These are phyloP conservation scores for Syngnathus scovelli DNA, from an alignment of 2,113 vertebrate species.

Conservation along the genomic window DNA sequence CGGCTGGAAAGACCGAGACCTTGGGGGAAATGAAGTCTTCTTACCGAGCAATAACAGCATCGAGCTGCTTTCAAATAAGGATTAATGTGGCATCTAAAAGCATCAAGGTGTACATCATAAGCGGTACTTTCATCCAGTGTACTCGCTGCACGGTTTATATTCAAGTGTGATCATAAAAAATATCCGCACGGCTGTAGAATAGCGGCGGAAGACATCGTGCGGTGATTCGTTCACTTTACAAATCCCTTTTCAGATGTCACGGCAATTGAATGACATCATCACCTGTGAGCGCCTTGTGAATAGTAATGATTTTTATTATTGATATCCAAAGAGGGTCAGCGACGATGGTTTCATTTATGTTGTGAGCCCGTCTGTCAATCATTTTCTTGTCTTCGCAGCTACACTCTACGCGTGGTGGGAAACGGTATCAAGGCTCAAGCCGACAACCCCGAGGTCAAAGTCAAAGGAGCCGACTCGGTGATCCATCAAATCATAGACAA, in stretches of 20 bases:
- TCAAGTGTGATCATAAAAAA: background rate
- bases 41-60: constrained; percentile 46
- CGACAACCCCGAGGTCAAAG: constrained; percentile 84
- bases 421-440: constrained; percentile 83
- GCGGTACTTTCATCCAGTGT: constrained; percentile 4
- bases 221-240: constrained; percentile 15
- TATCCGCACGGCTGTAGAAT: background rate
- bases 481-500: constrained; percentile 89
- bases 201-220: background rate
- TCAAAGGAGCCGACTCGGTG: constrained; percentile 78
- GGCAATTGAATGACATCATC: constrained; percentile 26
- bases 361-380: background rate
- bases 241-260: constrained; percentile 25
- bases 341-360: constrained; percentile 18
- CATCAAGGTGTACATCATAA: constrained; percentile 4
- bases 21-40: constrained; percentile 41
- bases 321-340: background rate
- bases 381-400: constrained; percentile 65
- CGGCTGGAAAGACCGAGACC: constrained; percentile 40
- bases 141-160: constrained; percentile 12
- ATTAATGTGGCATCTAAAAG: constrained; percentile 20
- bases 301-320: constrained; percentile 32
- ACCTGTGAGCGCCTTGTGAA: constrained; percentile 20
- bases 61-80: constrained; percentile 25
- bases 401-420: constrained; percentile 78